Evolutionary conservation across 2,888 invertebrate species (phyloP).

Genomic region (Chironomus tentans): DNA sequence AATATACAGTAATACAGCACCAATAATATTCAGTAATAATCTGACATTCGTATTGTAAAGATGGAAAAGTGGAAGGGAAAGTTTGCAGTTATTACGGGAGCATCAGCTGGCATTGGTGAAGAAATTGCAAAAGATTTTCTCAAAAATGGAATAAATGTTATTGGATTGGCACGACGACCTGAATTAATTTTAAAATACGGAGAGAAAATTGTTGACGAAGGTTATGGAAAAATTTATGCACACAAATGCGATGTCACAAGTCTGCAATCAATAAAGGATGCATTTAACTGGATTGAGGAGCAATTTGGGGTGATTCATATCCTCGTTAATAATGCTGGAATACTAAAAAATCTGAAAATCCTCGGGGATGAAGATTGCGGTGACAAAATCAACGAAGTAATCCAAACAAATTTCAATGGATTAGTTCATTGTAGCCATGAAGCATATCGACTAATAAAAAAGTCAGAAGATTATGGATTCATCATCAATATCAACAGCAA

Average conservation of each 20-base stretch:
- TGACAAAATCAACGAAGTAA: constrained; percentile 28
- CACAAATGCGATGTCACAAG: constrained; percentile 46
- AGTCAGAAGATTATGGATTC: constrained; percentile 39
- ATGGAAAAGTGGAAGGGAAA: constrained; percentile 53
- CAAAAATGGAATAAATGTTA: constrained; percentile 15
- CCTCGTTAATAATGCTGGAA: constrained; percentile 45
- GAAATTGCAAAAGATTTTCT: constrained; percentile 33
- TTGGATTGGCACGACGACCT: constrained; percentile 21
- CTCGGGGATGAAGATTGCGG: neutral
- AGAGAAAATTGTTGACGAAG: neutral
- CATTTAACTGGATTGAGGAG: constrained; percentile 46
- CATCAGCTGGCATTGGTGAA: constrained; percentile 50
- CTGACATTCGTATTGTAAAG: constrained; percentile 49
- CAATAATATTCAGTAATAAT: constrained; percentile 42
- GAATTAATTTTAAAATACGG: neutral
- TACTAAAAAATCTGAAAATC: constrained; percentile 5
- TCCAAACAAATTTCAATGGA: constrained; percentile 44
- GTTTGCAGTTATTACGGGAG: constrained; percentile 55
- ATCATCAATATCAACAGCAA: constrained; percentile 40
- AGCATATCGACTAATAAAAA: constrained; percentile 44
- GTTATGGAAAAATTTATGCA: constrained; percentile 34
- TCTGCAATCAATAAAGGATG: constrained; percentile 45
- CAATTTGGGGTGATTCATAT: constrained; percentile 48
- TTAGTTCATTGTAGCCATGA: constrained; percentile 42
- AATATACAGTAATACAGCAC: neutral